Evolutionary conservation across 2,888 invertebrate species (phyloP).

Genomic region (Ditylenchus weischeri): DNA sequence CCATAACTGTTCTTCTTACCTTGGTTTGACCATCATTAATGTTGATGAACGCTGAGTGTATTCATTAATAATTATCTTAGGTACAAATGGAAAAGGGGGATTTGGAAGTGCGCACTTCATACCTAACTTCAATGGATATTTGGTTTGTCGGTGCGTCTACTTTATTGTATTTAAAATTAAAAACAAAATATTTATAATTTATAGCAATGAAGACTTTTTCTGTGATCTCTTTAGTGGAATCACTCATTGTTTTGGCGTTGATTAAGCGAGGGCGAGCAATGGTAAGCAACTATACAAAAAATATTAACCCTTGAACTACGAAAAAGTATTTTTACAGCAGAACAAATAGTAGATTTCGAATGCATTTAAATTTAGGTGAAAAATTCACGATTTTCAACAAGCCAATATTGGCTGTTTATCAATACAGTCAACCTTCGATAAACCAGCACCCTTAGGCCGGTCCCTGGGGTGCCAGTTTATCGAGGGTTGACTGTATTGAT

Average conservation of each 20-base stretch:
- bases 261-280: conserved; percentile 53
- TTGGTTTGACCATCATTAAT: neutral
- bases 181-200: neutral
- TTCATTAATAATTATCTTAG: conserved; percentile 34
- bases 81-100: conserved; percentile 58
- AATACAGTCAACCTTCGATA: too few species aligned
- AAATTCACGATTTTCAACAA: too few species aligned
- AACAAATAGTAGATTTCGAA: too few species aligned
- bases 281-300: conserved; percentile 27
- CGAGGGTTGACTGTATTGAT: too few species aligned
- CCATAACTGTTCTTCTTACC: conserved; percentile 49
- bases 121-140: conserved; percentile 53
- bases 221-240: conserved; percentile 54
- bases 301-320: too few species aligned
- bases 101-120: conserved; percentile 46
- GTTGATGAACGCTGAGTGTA: conserved; percentile 45
- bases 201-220: conserved; percentile 44
- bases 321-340: too few species aligned
- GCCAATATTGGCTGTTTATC: too few species aligned
- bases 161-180: conserved; percentile 14
- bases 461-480: too few species aligned
- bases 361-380: too few species aligned
- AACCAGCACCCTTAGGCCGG: too few species aligned
- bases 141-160: conserved; percentile 44
- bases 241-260: conserved; percentile 48